Evolutionary conservation across 2,113 vertebrate species (phyloP).

Genomic region (Pelusios castaneus): DNA sequence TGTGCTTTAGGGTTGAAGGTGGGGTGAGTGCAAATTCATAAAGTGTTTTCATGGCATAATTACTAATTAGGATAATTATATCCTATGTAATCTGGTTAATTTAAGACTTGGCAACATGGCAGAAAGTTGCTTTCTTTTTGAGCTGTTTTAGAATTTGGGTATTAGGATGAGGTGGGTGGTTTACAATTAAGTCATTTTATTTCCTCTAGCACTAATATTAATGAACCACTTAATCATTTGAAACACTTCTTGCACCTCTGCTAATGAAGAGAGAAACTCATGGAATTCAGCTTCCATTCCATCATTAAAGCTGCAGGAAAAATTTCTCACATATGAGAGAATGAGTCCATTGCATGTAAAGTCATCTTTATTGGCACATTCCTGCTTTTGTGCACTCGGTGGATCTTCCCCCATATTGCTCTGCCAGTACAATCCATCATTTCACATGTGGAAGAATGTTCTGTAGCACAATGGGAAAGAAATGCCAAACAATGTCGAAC

Average conservation of each 20-base stretch:
- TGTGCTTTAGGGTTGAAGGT: conserved; percentile 62
- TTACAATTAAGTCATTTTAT: conserved; percentile 77
- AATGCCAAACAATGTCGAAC: background rate
- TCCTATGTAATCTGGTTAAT: conserved; percentile 75
- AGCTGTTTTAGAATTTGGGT: conserved; percentile 70
- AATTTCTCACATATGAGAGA: conserved; percentile 70
- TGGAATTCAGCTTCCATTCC: conserved; percentile 65
- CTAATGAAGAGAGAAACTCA: conserved; percentile 64
- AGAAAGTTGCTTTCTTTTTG: conserved; percentile 67
- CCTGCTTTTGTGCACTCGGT: conserved; percentile 11
- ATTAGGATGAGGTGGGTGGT: conserved; percentile 76
- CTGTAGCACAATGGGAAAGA: background rate
- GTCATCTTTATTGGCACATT: conserved; percentile 17
- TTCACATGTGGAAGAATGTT: background rate
- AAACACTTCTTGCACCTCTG: conserved; percentile 60
- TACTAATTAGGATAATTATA: conserved; percentile 78
- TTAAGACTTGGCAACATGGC: conserved; percentile 73
- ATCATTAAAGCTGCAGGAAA: conserved; percentile 53
- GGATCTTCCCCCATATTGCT: background rate
- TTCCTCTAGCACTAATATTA: conserved; percentile 68
- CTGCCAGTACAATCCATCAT: background rate
- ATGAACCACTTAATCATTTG: conserved; percentile 74
- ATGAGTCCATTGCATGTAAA: conserved; percentile 47
- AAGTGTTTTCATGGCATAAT: conserved; percentile 70
- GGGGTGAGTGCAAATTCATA: conserved; percentile 63